Evolutionary conservation across 2,113 vertebrate species (phyloP).

Genomic region (Corythornis cristatus): DNA sequence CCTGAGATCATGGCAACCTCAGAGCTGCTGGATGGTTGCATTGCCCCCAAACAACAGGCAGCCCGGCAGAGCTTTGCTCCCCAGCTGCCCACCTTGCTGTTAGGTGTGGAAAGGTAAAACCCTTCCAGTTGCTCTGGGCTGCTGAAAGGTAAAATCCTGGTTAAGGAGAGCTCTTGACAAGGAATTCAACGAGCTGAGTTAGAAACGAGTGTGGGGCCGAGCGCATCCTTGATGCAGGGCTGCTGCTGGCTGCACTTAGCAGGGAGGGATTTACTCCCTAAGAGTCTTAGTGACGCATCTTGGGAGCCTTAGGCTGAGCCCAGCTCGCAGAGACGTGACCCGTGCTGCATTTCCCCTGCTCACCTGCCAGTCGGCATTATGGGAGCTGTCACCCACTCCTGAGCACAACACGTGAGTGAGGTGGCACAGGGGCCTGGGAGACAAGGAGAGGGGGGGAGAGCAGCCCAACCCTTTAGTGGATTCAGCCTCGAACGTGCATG

Average conservation of each 20-base stretch:
- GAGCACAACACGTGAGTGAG: background rate
- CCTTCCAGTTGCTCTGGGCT: background rate
- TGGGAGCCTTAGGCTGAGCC: conserved; percentile 51
- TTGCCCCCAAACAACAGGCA: rapidly evolving
- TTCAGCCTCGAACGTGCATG: background rate
- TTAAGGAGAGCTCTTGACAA: background rate
- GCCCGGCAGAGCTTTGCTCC: background rate
- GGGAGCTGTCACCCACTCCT: background rate
- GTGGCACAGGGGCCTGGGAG: background rate
- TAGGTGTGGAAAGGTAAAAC: background rate
- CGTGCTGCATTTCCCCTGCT: background rate
- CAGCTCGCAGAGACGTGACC: conserved; percentile 39
- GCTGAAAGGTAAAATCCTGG: background rate
- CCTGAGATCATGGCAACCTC: background rate
- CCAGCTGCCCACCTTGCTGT: background rate
- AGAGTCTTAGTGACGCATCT: conserved; percentile 56
- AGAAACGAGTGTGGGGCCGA: rapidly evolving
- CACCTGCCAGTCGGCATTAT: conserved; percentile 47
- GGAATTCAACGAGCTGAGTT: background rate
- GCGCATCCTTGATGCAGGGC: background rate
- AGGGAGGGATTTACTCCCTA: conserved; percentile 37
- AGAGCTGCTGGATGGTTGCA: background rate
- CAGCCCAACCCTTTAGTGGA: background rate
- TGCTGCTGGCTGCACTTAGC: background rate
- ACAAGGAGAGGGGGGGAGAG: background rate